A percentile compares a stretch with the other conserved stretches of the same genome.
These are phyloP conservation scores for Syngnathus rostellatus DNA, from an alignment of 2,797 vertebrate species.

Conservation along the genomic window DNA sequence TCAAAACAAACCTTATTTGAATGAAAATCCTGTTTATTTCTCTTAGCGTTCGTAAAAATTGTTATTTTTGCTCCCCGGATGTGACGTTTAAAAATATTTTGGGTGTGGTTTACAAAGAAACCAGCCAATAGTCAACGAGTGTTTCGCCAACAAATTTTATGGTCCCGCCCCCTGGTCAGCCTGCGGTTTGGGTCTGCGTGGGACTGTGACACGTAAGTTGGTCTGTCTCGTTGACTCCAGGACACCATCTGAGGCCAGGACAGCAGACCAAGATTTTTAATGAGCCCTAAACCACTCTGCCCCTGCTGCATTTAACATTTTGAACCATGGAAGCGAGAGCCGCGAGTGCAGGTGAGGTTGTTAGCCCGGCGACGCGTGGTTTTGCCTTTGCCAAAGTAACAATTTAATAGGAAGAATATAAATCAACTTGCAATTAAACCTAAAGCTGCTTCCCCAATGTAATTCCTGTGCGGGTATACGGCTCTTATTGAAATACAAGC, in stretches of 20 bases:
- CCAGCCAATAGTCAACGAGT: slow-evolving; percentile 49
- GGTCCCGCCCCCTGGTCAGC: slow-evolving; percentile 4
- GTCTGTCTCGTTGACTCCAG: slow-evolving; percentile 17
- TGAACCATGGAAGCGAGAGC: slow-evolving; percentile 58
- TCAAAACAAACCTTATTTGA: background rate
- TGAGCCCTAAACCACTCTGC: background rate
- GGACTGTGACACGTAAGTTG: slow-evolving; percentile 63
- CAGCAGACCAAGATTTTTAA: slow-evolving; percentile 7
- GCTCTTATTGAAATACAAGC: background rate
- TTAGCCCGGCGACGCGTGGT: slow-evolving; percentile 14
- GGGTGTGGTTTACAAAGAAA: slow-evolving; percentile 11
- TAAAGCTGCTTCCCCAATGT: background rate
- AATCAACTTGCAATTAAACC: background rate
- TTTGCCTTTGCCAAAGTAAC: slow-evolving; percentile 7
- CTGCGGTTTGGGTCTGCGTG: background rate
- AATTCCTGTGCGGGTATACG: background rate
- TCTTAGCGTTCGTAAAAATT: background rate
- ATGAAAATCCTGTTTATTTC: background rate
- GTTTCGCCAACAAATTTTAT: slow-evolving; percentile 47
- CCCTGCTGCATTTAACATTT: background rate
- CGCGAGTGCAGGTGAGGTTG: slow-evolving; percentile 55
- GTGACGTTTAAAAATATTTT: slow-evolving; percentile 15
- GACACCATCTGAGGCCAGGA: slow-evolving; percentile 33
- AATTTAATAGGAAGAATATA: background rate
- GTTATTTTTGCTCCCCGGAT: slow-evolving; percentile 11